These are phyloP conservation scores for Scaptomyza flava DNA, from an alignment of 2,888 invertebrate genomes.

Conservation along the genomic window DNA sequence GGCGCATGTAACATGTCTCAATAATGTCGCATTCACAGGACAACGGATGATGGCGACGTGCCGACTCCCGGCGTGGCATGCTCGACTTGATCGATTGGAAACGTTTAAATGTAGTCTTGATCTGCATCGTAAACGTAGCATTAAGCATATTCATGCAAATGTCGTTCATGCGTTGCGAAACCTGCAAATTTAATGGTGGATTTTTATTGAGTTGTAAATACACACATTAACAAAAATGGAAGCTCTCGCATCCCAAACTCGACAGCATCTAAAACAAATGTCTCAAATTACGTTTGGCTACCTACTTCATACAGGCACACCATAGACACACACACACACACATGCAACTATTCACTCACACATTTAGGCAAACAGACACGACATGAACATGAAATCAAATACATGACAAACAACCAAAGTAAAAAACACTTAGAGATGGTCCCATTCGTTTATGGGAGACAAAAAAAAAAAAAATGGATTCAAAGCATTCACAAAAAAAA, in stretches of 20 bases:
- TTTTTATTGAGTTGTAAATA: slow-evolving; percentile 10
- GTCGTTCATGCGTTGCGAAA: slow-evolving; percentile 92
- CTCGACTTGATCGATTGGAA: slow-evolving; percentile 95
- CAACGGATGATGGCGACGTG: slow-evolving; percentile 94
- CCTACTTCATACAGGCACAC: slow-evolving; percentile 46
- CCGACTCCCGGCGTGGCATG: slow-evolving; percentile 95
- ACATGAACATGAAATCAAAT: slow-evolving; percentile 48
- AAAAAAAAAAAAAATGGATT: background rate
- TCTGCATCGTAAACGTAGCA: slow-evolving; percentile 93
- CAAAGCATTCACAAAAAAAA: too few relatives aligned
- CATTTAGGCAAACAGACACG: slow-evolving; percentile 12
- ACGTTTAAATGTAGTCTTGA: slow-evolving; percentile 92
- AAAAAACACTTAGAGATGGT: slow-evolving; percentile 15
- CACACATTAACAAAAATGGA: slow-evolving; percentile 2
- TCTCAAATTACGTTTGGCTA: slow-evolving; percentile 71
- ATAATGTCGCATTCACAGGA: slow-evolving; percentile 97
- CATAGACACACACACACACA: slow-evolving; percentile 11
- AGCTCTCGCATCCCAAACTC: slow-evolving; percentile 38
- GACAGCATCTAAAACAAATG: slow-evolving; percentile 57
- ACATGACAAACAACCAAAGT: slow-evolving; percentile 51
- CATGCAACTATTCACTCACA: slow-evolving; percentile 13
- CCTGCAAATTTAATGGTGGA: slow-evolving; percentile 85
- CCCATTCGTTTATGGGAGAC: background rate
- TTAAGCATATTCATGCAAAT: slow-evolving; percentile 92
- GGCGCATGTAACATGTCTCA: slow-evolving; percentile 96